Evolutionary conservation across 2,888 invertebrate genomes (phyloP), one percentile per base, ranked within the genome.

Genomic region (Polymixis lichenea): DNA sequence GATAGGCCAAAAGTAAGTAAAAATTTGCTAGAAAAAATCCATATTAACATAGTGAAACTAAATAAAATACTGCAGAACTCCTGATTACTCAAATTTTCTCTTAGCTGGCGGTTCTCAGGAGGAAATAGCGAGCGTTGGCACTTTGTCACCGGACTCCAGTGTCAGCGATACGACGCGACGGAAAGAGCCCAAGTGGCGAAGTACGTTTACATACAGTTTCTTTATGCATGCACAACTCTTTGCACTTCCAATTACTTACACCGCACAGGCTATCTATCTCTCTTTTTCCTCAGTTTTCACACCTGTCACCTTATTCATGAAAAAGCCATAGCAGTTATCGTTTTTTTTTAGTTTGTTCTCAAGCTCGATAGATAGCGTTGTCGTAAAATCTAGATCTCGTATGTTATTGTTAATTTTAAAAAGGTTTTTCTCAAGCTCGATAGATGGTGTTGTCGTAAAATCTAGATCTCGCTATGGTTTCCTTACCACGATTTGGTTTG

Each of bases 101-200:
- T 72, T 89, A 85, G 9, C 84, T 94, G 96, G 96, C 74, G 96
- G 96, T 17, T 96, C 96, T 25, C 96, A 96, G 86, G 96, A 96
- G 78, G 96, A 96, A 84, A 94, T 96, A 69, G 95, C 95, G 15
- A 95, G 94, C 64, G 96, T 96, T 1, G 96, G 96, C 11, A 95
- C 96, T 0, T 77, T 96, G 6, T 96, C 96, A 0, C 96, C 96
- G 0, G 97, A 97, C 73, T 95, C 96, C 0, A 96, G 95, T 62
- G 94, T 96, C 32, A 95, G 95, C 71, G 97, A 97, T 43, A 96
- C 94, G 0, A 95, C 94, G 74, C 88, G 95, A 19, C 93, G 97
- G 89, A 97, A 97, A 94, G 97, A 97, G 78, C 94, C 96, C 0
- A 97, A 96, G 78, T 97, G 97, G 97, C 89, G 96, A 84, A 95